These are phyloP conservation scores for Falco cherrug DNA, from an alignment of 2,797 vertebrate genomes.

Conservation along the genomic window DNA sequence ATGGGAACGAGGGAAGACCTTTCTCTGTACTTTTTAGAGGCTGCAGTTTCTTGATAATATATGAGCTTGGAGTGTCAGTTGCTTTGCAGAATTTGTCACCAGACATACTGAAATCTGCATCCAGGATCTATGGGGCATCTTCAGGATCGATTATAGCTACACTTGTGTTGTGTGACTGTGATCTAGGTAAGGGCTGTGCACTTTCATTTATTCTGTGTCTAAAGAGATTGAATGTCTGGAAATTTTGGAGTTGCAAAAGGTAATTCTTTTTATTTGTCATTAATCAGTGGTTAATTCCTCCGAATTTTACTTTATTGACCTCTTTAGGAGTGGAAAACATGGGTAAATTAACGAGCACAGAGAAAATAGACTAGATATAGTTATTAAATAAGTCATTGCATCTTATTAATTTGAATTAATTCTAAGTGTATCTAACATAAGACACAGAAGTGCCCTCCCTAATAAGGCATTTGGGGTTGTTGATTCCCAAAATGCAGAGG, in stretches of 20 bases:
- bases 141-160: not conserved
- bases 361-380: not conserved
- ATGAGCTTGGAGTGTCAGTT: not conserved
- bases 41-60: rapidly evolving
- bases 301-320: not conserved
- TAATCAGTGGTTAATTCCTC: not conserved
- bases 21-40: conserved; percentile 20
- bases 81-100: not conserved
- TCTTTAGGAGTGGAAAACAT: not conserved
- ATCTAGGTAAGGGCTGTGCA: not conserved
- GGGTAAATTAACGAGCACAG: not conserved
- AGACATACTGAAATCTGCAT: not conserved
- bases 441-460: not conserved
- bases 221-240: too few relatives aligned
- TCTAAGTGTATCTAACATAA: not conserved
- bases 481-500: not conserved
- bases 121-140: conserved; percentile 36
- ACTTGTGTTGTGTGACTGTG: not conserved
- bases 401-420: not conserved
- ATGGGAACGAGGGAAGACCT: not conserved
- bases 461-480: not conserved
- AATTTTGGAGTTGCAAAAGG: not conserved
- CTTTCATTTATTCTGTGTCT: not conserved
- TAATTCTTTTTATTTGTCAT: not conserved
- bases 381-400: not conserved